phyloP scores from a whole-genome alignment of 2,888 invertebrate genomes.

The Allolobophora icterica region DNA sequence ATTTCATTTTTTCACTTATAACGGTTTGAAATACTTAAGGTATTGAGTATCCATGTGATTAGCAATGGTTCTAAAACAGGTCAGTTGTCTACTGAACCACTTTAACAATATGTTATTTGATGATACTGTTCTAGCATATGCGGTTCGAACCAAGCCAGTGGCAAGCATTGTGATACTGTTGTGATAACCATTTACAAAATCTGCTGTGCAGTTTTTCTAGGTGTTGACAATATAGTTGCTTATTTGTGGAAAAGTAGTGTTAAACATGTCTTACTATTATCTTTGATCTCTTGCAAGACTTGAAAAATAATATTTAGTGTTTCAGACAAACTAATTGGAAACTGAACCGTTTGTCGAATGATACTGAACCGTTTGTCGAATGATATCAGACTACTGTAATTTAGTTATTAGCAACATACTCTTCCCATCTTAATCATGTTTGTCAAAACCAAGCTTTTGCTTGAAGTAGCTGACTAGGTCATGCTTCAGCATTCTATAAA shows the following conservation, averaged over 20 bases:
- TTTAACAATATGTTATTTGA: background rate
- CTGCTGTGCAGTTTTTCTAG: background rate
- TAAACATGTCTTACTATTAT: background rate
- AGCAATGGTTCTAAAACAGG: background rate
- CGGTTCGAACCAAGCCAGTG: too few relatives aligned
- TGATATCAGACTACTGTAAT: background rate
- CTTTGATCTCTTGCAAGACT: constrained; percentile 9
- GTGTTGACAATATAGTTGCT: background rate
- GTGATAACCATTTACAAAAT: background rate
- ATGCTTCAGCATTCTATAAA: too few relatives aligned
- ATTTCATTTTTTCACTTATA: background rate
- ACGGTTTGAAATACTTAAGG: background rate
- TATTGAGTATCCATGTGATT: background rate
- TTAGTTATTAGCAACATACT: background rate
- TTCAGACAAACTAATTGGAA: background rate
- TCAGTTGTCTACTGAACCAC: background rate
- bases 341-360: background rate
- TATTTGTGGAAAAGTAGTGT: background rate
- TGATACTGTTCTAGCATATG: background rate
- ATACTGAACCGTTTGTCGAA: background rate
- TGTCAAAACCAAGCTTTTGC: background rate
- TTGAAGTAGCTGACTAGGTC: background rate
- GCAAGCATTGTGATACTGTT: background rate
- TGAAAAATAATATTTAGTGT: background rate
- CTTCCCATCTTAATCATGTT: background rate